Percentiles rank a stretch among this genome's conserved stretches.
Conservation (phyloP, 2,888 invertebrate species). For the Morpho achilles region DNA sequence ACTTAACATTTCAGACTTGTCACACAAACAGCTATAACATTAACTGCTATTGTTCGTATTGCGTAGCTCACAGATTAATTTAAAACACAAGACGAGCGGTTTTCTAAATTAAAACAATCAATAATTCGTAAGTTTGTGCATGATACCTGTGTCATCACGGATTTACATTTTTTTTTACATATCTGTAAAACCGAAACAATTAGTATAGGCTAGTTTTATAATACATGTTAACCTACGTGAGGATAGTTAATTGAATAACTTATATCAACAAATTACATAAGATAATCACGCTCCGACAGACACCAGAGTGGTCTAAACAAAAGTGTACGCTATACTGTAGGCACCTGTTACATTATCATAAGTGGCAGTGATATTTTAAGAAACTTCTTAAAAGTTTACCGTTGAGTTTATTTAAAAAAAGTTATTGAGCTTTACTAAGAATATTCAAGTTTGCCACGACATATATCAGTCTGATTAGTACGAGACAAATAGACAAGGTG, state of each 20-base stretch:
- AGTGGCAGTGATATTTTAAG: not conserved
- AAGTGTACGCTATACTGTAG: constrained; percentile 10
- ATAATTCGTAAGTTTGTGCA: constrained; percentile 68
- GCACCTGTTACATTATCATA: constrained; percentile 4
- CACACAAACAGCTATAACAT: constrained; percentile 22
- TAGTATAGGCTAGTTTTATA: constrained; percentile 57
- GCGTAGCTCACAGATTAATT: constrained; percentile 46
- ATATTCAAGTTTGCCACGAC: no score
- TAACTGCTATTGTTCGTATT: constrained; percentile 63
- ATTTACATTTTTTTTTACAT: constrained; percentile 65
- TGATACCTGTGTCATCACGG: constrained; percentile 59
- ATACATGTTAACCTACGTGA: constrained; percentile 62
- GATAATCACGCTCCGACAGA: constrained; percentile 48
- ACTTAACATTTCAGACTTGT: not conserved
- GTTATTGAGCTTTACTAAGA: no score
- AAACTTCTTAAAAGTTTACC: no score
- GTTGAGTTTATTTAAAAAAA: no score
- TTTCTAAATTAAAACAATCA: constrained; percentile 45
- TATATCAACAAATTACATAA: constrained; percentile 57
- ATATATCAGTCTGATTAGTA: no score
- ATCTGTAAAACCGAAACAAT: constrained; percentile 54
- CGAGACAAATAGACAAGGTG: no score
- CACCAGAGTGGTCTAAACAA: constrained; percentile 30
- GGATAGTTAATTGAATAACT: constrained; percentile 59
- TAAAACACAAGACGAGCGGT: constrained; percentile 39